Base-by-base conservation (phyloP, 1,140 invertebrate genomes). In the Cotesia glomerata region DNA sequence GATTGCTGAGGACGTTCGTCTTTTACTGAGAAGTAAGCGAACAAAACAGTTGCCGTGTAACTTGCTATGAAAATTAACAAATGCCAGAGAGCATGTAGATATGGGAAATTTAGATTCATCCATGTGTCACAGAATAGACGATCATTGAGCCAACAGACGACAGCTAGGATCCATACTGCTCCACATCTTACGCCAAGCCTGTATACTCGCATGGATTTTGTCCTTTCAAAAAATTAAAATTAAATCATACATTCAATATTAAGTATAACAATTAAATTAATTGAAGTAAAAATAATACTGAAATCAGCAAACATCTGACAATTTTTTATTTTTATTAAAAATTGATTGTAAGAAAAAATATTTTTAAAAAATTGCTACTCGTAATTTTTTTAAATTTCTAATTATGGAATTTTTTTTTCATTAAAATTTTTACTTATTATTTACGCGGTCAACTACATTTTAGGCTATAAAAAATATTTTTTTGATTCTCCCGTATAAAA, bases 51-150 rank as follows among this genome's bases (percentile, higher is more conserved):
- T 7, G 91, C 91, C 5, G 91, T 92, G 72, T 94, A 94, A 58
- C 92, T 90, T 0, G 92, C 91, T 56, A 95, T 92, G 75, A 94
- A 94, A 75, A 94, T 94, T 52, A 95, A 90, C 16, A 95, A 87
- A 84, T 95, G 94, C 93, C 93, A 95, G 5, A 94, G 87, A 13
- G 91, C 93, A 82, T 95, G 94, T 75, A 95, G 86, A 84, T 95
- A 94, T 0, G 93, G 93, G 77, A 95, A 93, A 81, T 93, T 90
- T 16, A 94, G 88, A 7, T 90, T 89, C 0, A 91, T 88, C 92
- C 92, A 94, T 18, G 92, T 89, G 77, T 94, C 92, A 81, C 94
- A 95, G 82, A 94, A 93, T 74, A 94, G 84, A 26, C 92, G 86
- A 85, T 95, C 94, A 74, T 92, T 92, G 11, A 94, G 84, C 94